Evolutionary conservation across 2,797 vertebrate genomes (phyloP), one percentile per base, ranked within the genome.

Genomic region (Otolemur crassicaudatus): DNA sequence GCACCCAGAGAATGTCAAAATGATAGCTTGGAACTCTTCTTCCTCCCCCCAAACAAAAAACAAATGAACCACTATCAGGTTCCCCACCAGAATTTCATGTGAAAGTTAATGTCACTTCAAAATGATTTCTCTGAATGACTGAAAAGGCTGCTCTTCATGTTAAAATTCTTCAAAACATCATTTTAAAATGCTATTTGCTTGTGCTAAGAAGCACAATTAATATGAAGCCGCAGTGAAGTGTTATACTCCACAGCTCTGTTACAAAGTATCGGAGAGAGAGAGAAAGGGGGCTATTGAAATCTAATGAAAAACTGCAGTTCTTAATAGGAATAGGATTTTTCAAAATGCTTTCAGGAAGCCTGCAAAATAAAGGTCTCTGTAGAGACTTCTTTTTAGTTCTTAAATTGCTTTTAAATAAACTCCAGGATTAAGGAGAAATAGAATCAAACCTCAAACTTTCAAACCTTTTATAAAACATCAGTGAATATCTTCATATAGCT

Each of bases 71-170:
- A 93, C 81, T 91, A 25, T 70, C 90, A 93, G 67, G 5, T 92
- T 93, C 58, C 58, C 81, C 91, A 87, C 85, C 27, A 93, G 87
- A 96, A 91, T 96, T 96, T 96, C 87, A 97, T 91, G 63, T 86
- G 53, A 96, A 95, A 96, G 91, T 95, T 97, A 97, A 95, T 95
- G 84, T 96, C 93, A 97, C 80, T 97, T 91, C 94, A 85, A 96
- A 96, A 95, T 96, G 70, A 96, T 93, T 93, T 96, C 75, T 95
- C 83, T 94, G 79, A 56, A 90, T 84, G 86, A 94, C 77, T 96
- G 83, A 94, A 97, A 95, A 94, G 83, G 49, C 73, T 85, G 49
- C 49, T 94, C 76, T 90, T 94, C 89, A 0, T 87, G 72, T 91
- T 88, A 90, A 96, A 34, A 84, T 46, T 89, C 90, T 91, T 90